Percentiles rank a stretch among this genome's conserved stretches.
Conservation (phyloP, 2,888 invertebrate genomes). For the Agrotis exclamationis region DNA sequence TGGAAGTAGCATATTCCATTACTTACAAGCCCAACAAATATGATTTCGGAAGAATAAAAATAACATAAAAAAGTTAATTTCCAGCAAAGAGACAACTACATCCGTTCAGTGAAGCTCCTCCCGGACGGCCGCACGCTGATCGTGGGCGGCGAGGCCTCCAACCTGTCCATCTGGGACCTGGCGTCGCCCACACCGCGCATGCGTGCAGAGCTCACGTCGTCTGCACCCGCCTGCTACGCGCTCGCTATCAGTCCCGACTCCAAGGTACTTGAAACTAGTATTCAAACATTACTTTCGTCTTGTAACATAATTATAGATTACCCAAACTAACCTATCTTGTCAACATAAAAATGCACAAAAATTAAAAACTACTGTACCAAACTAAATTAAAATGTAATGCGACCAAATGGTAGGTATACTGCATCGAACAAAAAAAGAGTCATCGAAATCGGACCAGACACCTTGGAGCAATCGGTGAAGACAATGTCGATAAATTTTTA, state of each 20-base stretch:
- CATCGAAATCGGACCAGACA: no score
- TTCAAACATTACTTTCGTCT: no score
- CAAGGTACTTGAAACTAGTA: conserved; percentile 90
- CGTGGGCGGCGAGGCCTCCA: conserved; percentile 99
- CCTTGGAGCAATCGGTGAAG: no score
- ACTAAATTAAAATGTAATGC: no score
- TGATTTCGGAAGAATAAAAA: background rate
- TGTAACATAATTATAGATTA: no score
- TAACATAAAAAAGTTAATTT: background rate
- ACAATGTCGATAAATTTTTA: no score
- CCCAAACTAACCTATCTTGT: no score
- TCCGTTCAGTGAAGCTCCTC: conserved; percentile 96
- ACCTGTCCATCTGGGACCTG: conserved; percentile 98
- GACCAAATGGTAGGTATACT: no score
- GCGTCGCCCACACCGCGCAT: conserved; percentile 96
- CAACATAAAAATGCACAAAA: no score
- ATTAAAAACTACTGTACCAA: no score
- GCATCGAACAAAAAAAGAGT: no score
- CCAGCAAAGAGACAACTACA: conserved; percentile 98
- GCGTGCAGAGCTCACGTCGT: conserved; percentile 97
- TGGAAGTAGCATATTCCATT: no score
- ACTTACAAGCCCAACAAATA: background rate
- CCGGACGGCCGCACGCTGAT: conserved; percentile 98
- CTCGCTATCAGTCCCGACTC: conserved; percentile 99
- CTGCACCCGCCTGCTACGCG: conserved; percentile 99